Evolutionary conservation across 2,797 vertebrate species (phyloP), one percentile per base, ranked within the genome.

Genomic region (Hippopotamyrus pictus): DNA sequence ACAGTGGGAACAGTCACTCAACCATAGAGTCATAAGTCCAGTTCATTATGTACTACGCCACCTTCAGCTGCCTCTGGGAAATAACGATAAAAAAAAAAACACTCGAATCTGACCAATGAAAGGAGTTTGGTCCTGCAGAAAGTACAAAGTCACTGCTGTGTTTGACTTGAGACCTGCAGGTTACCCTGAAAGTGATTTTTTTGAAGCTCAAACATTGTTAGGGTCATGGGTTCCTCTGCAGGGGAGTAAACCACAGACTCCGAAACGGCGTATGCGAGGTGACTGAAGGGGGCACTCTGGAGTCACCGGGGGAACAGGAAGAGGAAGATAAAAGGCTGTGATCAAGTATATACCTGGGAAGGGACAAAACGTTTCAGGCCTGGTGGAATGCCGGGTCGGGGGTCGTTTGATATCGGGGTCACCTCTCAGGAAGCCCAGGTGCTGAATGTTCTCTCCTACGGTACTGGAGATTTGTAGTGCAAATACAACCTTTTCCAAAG

Each of bases 401-500:
- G 88, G 46, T 83, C 44, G 44, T 89, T 84, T 89, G 82, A 86
- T 89, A 65, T 89, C 46, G n/a, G 57, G 88, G 82, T 86, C 82
- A 86, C 53, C 37, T 46, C 83, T 53, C 59, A 37, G 57, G 89
- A 53, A 59, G 22, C 19, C 84, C n/a, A 46, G 33, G n/a, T 46
- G 86, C 65, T 87, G 89, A 89, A 87, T 89, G 84, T 59, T 65
- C 59, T 83, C 89, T 79, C 85, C 89, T 41, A 57, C 57, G 50
- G 46, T 65, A 50, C 59, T 25, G 19, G 53, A 33, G 83, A 76
- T 69, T 57, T 89, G 85, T 89, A 89, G 85, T 89, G 89, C 84
- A 86, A 89, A 89, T 89, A 53, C 51, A 89, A 89, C 89, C 89
- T 89, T 89, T 84, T 89, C 62, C 62, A 79, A 87, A 79, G 84